Conservation (phyloP, 2,888 invertebrate species). For the Tenthredo distinguenda region DNA sequence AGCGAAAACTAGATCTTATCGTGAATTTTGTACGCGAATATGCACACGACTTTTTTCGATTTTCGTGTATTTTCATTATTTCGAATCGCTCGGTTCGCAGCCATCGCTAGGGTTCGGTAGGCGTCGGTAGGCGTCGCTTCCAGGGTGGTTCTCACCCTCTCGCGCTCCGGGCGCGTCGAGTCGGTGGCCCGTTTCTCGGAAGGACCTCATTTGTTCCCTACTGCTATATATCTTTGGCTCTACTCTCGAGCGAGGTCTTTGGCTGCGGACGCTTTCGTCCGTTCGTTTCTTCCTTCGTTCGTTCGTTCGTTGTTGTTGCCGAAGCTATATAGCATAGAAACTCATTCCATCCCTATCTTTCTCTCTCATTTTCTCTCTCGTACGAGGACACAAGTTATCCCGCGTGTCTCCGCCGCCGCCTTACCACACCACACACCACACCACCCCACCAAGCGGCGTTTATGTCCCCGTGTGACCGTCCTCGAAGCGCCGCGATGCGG, state of each 20-base stretch:
- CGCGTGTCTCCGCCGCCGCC: not conserved
- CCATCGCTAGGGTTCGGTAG: conserved; percentile 57
- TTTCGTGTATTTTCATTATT: not conserved
- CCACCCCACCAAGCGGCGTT: not conserved
- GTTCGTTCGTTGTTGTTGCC: conserved; percentile 56
- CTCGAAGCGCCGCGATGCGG: not conserved
- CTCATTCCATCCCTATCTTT: no score
- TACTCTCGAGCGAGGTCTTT: conserved; percentile 52
- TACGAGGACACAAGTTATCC: conserved; percentile 21
- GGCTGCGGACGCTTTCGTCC: conserved; percentile 11
- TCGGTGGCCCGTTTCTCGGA: conserved; percentile 78
- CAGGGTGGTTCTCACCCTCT: conserved; percentile 76
- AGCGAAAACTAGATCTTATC: no score
- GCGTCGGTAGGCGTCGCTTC: conserved; percentile 54
- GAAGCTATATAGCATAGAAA: conserved; percentile 11
- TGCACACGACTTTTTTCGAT: not conserved
- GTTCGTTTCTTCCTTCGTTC: not conserved
- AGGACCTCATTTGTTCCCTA: conserved; percentile 78
- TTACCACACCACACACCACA: not conserved
- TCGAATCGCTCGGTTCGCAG: conserved; percentile 27
- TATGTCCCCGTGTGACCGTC: conserved; percentile 16
- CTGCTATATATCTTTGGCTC: conserved; percentile 76
- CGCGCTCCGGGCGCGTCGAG: conserved; percentile 67
- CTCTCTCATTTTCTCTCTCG: not conserved
- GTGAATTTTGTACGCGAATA: no score